Conservation (phyloP, 2,888 invertebrate genomes). For the Dryocosmus kuriphilus region DNA sequence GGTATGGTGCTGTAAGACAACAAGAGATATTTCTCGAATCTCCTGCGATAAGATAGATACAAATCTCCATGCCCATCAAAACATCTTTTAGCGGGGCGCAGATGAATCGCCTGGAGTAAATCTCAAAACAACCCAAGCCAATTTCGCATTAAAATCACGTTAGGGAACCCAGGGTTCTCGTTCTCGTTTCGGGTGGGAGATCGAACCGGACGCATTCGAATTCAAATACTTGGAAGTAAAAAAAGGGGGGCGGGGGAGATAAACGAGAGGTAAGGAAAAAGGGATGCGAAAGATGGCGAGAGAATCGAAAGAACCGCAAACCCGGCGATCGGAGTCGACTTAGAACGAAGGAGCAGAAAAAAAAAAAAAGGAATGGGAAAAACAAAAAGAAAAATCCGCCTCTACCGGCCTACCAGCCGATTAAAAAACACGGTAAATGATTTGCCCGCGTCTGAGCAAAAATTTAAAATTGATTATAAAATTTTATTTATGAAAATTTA, state of each 20-base stretch:
- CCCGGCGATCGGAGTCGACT: conserved; percentile 8
- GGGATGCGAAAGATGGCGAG: conserved; percentile 28
- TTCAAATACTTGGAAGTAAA: conserved; percentile 31
- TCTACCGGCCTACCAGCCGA: neutral
- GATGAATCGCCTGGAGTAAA: neutral
- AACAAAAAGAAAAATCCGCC: conserved; percentile 14
- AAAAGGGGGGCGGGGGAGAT: conserved; percentile 26
- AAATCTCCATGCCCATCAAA: neutral
- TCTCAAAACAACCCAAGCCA: conserved; percentile 11
- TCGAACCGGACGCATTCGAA: conserved; percentile 22
- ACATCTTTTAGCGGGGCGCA: neutral
- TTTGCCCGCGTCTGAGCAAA: neutral
- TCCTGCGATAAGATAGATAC: neutral
- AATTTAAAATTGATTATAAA: neutral
- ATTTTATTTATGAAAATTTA: too few relatives aligned
- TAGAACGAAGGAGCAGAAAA: conserved; percentile 6
- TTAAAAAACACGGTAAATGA: neutral
- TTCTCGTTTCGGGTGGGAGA: conserved; percentile 3
- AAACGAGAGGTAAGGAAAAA: conserved; percentile 42
- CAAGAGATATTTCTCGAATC: neutral
- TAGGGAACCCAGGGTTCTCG: neutral
- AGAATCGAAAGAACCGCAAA: conserved; percentile 26
- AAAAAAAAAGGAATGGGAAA: conserved; percentile 44
- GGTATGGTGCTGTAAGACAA: neutral
- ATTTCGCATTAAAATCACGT: conserved; percentile 30